phyloP scores from a whole-genome alignment of 1,140 invertebrate species.

The Scaptomyza pallida region DNA sequence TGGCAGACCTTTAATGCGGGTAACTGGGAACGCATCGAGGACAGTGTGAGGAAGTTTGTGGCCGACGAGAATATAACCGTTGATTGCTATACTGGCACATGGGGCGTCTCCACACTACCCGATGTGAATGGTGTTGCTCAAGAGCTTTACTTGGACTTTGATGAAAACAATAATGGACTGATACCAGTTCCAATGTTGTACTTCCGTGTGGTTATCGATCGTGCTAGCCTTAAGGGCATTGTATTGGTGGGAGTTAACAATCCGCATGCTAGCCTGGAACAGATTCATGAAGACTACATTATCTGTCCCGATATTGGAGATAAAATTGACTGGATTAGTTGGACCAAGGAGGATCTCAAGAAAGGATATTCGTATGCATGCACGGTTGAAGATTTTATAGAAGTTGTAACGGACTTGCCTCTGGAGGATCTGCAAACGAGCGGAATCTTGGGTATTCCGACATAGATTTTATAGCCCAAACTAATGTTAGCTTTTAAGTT shows the following conservation, averaged over 20 bases:
- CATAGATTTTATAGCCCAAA: neutral
- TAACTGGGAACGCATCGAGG: conserved; percentile 87
- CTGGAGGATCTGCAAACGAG: conserved; percentile 56
- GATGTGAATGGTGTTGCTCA: conserved; percentile 83
- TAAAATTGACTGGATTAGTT: conserved; percentile 85
- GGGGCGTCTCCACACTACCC: conserved; percentile 85
- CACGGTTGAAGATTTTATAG: conserved; percentile 86
- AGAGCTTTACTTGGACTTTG: conserved; percentile 85
- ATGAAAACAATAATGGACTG: conserved; percentile 76
- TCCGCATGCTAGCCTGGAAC: conserved; percentile 83
- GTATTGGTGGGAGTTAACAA: conserved; percentile 87
- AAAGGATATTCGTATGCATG: conserved; percentile 88
- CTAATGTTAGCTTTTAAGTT: neutral
- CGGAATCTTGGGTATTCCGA: conserved; percentile 60
- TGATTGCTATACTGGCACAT: conserved; percentile 86
- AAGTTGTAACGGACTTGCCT: conserved; percentile 84
- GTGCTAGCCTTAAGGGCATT: conserved; percentile 82
- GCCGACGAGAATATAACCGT: conserved; percentile 75
- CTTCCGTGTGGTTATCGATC: conserved; percentile 86
- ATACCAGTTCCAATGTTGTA: conserved; percentile 86
- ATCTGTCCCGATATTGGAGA: conserved; percentile 85
- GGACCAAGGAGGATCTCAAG: conserved; percentile 84
- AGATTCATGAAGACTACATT: conserved; percentile 81
- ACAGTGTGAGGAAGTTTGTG: conserved; percentile 84
- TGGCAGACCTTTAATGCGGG: conserved; percentile 88